A percentile compares a stretch with the other conserved stretches of the same genome.
Evolutionary conservation across 2,888 invertebrate genomes (phyloP).

Genomic region (Branchinecta sandiegonensis): DNA sequence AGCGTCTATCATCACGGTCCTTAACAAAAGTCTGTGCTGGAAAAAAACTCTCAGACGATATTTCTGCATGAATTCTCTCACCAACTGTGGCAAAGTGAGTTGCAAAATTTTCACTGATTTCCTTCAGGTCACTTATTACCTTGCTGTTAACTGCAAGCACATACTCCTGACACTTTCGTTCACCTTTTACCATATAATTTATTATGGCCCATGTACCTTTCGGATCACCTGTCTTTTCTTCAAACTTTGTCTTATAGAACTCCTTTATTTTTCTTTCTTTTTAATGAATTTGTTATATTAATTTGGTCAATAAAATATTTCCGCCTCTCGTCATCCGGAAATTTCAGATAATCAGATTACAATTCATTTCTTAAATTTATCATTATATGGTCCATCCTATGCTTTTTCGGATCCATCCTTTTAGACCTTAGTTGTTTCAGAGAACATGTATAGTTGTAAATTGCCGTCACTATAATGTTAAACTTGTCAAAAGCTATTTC

Average conservation of each 20-base stretch:
- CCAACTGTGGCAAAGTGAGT: background rate
- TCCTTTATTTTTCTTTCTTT: too few relatives aligned
- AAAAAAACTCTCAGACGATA: background rate
- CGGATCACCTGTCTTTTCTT: too few relatives aligned
- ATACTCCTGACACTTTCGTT: too few relatives aligned
- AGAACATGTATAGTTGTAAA: slow-evolving; percentile 5
- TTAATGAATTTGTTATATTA: too few relatives aligned
- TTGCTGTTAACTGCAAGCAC: background rate
- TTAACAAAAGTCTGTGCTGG: too few relatives aligned
- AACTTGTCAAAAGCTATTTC: too few relatives aligned
- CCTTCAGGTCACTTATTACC: slow-evolving; percentile 11
- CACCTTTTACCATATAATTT: background rate
- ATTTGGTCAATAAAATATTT: too few relatives aligned
- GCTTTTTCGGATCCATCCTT: slow-evolving; percentile 5
- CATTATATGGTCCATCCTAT: slow-evolving; percentile 4
- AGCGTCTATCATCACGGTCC: background rate
- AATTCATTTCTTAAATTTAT: slow-evolving; percentile 1
- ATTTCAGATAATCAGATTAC: slow-evolving; percentile 3
- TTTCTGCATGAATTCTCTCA: too few relatives aligned
- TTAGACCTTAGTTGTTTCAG: background rate
- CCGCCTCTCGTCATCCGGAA: too few relatives aligned
- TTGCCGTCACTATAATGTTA: too few relatives aligned
- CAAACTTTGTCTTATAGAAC: too few relatives aligned
- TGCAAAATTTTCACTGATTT: slow-evolving; percentile 6
- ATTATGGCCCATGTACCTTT: slow-evolving; percentile 7